Evolutionary conservation across 2,888 invertebrate genomes (phyloP).

Genomic region (Agonopterix arenella): DNA sequence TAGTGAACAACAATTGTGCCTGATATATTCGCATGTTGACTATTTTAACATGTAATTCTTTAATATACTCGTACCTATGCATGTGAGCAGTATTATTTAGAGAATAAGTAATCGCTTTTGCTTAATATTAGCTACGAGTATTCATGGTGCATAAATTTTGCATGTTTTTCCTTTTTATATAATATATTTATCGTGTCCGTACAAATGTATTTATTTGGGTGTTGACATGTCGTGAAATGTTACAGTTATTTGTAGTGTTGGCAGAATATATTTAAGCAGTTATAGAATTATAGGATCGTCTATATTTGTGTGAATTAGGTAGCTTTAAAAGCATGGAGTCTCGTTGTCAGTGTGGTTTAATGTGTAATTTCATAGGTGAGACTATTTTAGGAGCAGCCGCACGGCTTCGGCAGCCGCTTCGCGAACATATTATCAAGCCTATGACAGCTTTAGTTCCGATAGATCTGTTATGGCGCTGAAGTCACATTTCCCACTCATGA

Average conservation of each 20-base stretch:
- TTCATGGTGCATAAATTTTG: slow-evolving; percentile 14
- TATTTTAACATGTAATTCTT: slow-evolving; percentile 55
- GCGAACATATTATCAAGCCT: neutral
- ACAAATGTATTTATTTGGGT: no score
- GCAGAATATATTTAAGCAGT: neutral
- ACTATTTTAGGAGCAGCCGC: slow-evolving; percentile 19
- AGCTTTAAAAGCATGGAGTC: slow-evolving; percentile 23
- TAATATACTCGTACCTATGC: slow-evolving; percentile 31
- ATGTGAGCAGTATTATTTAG: slow-evolving; percentile 66
- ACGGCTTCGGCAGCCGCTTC: slow-evolving; percentile 1
- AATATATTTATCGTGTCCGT: no score
- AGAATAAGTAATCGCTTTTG: slow-evolving; percentile 28
- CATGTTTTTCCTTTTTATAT: slow-evolving; percentile 19
- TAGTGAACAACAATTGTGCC: no score
- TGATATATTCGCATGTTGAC: slow-evolving; percentile 32
- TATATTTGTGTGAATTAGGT: slow-evolving; percentile 1
- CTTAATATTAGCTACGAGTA: slow-evolving; percentile 2
- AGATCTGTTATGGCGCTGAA: no score
- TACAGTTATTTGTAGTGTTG: no score
- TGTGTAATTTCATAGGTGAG: slow-evolving; percentile 16
- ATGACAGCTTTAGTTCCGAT: no score
- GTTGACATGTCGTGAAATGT: no score
- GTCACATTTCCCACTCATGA: neutral
- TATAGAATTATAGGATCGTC: no score
- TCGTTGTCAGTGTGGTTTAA: slow-evolving; percentile 16